Conservation (phyloP, 2,113 vertebrate genomes). For the Colaptes auratus region DNA sequence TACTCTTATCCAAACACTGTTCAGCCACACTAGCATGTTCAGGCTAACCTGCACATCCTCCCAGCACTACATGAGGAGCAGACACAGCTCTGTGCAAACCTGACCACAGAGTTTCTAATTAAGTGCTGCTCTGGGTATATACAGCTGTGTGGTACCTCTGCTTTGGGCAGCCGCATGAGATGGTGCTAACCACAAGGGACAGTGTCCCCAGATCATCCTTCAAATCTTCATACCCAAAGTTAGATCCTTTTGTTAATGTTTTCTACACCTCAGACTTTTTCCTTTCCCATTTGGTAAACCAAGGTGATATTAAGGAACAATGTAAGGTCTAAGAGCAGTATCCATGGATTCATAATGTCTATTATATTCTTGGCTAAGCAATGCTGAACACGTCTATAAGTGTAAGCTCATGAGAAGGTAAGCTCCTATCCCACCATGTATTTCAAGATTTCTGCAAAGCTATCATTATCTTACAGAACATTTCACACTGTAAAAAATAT, state of each 20-base stretch:
- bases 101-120: background rate
- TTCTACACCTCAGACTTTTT: background rate
- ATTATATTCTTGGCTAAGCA: background rate
- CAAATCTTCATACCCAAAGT: background rate
- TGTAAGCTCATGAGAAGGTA: background rate
- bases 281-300: background rate
- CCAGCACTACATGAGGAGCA: background rate
- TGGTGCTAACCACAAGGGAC: background rate
- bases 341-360: background rate
- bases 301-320: background rate
- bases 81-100: background rate
- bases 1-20: fast-evolving
- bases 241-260: background rate
- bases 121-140: background rate
- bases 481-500: conserved; percentile 15
- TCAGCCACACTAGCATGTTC: background rate
- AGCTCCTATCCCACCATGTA: background rate
- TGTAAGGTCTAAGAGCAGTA: background rate
- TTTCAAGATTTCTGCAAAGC: conserved; percentile 14
- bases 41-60: too few species aligned
- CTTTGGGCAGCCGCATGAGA: background rate
- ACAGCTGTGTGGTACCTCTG: background rate
- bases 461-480: conserved; percentile 12
- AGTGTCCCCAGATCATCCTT: background rate
- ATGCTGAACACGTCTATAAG: background rate